Evolutionary conservation across 2,113 vertebrate genomes (phyloP).

Genomic region (Athene noctua): DNA sequence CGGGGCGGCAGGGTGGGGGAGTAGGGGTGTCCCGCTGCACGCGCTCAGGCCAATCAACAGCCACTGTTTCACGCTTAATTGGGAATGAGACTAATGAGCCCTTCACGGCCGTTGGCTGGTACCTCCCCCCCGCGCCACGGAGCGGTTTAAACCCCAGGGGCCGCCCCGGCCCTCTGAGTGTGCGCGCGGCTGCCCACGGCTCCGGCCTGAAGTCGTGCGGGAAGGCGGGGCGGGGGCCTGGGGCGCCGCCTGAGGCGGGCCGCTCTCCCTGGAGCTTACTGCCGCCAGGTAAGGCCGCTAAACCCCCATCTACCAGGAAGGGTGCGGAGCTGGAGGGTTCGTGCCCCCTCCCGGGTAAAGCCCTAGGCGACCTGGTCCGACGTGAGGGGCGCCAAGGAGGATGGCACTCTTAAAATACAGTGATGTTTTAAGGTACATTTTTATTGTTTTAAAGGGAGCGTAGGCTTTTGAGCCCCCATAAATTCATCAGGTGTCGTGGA

Average conservation of each 20-base stretch:
- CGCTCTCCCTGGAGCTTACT: background rate
- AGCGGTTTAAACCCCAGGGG: background rate
- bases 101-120: background rate
- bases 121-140: no score
- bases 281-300: background rate
- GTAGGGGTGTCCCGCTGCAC: background rate
- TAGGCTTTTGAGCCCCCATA: background rate
- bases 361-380: background rate
- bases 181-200: background rate
- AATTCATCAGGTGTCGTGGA: background rate
- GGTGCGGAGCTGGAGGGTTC: background rate
- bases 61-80: slow-evolving; percentile 2
- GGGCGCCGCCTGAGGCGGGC: no score
- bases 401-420: background rate
- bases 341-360: background rate
- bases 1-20: no score
- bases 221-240: background rate
- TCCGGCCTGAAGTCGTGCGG: background rate
- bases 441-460: background rate
- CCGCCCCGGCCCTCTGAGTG: background rate
- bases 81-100: slow-evolving; percentile 12
- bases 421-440: background rate
- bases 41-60: background rate
- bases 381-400: background rate
- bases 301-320: no score